Percentiles rank a stretch among this genome's conserved stretches.
Conservation (phyloP, 2,113 vertebrate species). For the Eulacestoma nigropectus region DNA sequence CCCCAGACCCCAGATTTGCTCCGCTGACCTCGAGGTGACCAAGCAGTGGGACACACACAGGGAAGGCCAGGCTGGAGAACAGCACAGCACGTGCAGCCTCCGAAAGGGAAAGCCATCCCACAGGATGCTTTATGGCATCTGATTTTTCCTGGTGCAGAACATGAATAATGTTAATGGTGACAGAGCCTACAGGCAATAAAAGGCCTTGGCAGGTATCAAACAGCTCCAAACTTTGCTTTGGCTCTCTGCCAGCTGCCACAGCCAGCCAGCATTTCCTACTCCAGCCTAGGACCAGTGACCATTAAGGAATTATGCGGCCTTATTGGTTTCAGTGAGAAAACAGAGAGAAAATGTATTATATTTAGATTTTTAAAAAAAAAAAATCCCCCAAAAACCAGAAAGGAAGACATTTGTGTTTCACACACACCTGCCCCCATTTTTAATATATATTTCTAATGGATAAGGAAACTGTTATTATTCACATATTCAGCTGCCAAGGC, state of each 20-base stretch:
- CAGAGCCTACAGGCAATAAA: conserved; percentile 32
- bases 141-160: background rate
- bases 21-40: accelerated
- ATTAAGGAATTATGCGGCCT: background rate
- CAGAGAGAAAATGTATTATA: background rate
- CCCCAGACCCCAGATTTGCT: background rate
- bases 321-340: background rate
- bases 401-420: background rate
- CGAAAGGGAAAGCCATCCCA: background rate
- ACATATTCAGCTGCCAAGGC: background rate
- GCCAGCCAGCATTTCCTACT: background rate
- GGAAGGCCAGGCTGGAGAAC: background rate
- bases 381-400: background rate
- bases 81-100: background rate
- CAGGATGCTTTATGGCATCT: background rate
- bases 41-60: background rate
- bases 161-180: conserved; percentile 17
- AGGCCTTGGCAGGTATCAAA: conserved; percentile 42
- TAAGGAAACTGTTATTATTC: background rate
- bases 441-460: background rate
- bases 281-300: background rate
- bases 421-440: background rate
- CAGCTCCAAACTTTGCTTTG: conserved; percentile 36
- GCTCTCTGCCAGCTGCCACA: background rate
- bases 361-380: background rate